Evolutionary conservation across 1,140 invertebrate species (phyloP), one percentile per base, ranked within the genome.

Genomic region (Penaeus chinensis): DNA sequence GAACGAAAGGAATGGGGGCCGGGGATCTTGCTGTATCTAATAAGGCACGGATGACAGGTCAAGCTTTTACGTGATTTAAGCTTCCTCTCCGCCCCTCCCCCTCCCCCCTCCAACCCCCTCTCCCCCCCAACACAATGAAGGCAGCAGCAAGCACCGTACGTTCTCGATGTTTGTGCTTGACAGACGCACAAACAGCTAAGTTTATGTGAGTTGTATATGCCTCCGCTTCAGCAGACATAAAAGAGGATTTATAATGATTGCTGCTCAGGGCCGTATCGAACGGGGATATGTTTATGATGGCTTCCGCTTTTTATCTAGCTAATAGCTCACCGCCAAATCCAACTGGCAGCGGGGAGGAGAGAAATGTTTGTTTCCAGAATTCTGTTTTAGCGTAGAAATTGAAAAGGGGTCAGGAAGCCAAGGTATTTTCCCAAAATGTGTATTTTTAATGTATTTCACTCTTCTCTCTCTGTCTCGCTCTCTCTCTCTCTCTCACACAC

Each of bases 211-310:
- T 87, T 87, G 85, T 87, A 82, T 87, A 87, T 87, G 80, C 85
- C 85, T 76, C 69, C 79, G 85, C 80, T 87, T 82, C 79, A 82
- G 79, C 82, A 87, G 85, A 87, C 85, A 87, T 87, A 87, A 87
- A 87, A 87, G 85, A 82, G 79, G 85, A 87, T 87, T 87, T 87
- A 87, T 82, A 87, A 87, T 87, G 85, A 87, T 87, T 87, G 85
- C 85, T 87, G 85, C 85, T 74, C 85, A 87, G 85, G 69, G 24
- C 85, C 85, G 85, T 87, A 87, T 87, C 85, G 85, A 82, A 80
- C 69, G 79, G 80, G 63, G 85, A 87, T 80, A 87, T 82, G 80
- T 87, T 87, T 87, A 87, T 87, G 85, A 82, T 87, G 85, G 66
- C 80, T 71, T 66, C 85, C 85, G 82, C 79, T 87, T 87, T 87